Evolutionary conservation across 2,797 vertebrate genomes (phyloP).

Genomic region (Darevskia nairensis): DNA sequence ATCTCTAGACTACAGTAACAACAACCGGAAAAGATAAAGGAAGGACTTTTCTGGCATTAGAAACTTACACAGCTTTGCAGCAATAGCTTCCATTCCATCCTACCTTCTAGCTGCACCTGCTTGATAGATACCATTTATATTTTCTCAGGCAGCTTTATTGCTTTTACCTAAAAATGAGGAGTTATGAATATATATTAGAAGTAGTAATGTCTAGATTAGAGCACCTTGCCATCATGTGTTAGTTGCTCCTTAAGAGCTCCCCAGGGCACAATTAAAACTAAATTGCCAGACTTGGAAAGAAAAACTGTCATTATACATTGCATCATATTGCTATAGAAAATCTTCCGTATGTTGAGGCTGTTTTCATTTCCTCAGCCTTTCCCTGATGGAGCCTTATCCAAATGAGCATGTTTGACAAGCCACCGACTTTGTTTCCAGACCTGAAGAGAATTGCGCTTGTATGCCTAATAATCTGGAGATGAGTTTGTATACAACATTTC

Average conservation of each 20-base stretch:
- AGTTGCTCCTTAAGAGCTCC: conserved; percentile 7
- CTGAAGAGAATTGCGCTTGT: conserved; percentile 28
- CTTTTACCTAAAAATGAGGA: accelerated
- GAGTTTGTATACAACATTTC: conserved; percentile 27
- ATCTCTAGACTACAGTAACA: background rate
- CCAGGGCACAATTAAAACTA: conserved; percentile 29
- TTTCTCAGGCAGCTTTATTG: background rate
- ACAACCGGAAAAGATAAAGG: background rate
- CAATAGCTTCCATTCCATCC: background rate
- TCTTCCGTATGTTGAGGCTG: background rate
- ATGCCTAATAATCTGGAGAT: conserved; percentile 37
- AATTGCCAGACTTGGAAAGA: conserved; percentile 13
- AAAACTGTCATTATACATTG: background rate
- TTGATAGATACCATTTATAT: background rate
- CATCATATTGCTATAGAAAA: background rate
- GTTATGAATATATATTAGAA: accelerated
- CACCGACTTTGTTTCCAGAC: background rate
- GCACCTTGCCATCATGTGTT: accelerated
- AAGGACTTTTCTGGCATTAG: background rate
- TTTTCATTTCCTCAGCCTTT: background rate
- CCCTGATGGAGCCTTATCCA: background rate
- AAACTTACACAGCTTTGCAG: background rate
- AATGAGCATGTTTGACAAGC: background rate
- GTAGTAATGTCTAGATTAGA: background rate
- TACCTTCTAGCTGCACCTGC: background rate